phyloP scores from a whole-genome alignment of 2,888 invertebrate species.

The Oligia strigilis region DNA sequence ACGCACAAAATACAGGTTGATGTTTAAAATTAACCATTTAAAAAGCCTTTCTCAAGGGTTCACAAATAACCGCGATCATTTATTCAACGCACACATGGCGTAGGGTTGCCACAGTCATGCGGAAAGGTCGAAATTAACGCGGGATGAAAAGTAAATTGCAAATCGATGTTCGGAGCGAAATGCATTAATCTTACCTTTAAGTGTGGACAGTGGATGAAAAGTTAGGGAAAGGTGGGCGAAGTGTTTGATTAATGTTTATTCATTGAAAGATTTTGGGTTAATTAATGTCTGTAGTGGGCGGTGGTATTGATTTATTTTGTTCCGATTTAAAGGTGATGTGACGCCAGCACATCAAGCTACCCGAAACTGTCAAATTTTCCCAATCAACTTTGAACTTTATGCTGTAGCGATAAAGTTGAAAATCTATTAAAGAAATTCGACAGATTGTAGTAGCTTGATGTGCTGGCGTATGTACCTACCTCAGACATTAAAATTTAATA shows the following conservation, averaged over 20 bases:
- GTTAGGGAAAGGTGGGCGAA: constrained; percentile 3
- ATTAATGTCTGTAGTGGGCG: constrained; percentile 12
- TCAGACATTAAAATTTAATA: background rate
- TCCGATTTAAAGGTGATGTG: background rate
- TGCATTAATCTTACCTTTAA: constrained; percentile 55
- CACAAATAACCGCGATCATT: constrained; percentile 42
- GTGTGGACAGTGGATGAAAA: constrained; percentile 22
- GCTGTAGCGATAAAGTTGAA: no score
- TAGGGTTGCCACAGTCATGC: constrained; percentile 21
- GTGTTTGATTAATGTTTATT: constrained; percentile 41
- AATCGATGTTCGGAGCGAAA: constrained; percentile 46
- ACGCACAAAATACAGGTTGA: constrained; percentile 27
- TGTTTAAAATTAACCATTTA: constrained; percentile 35
- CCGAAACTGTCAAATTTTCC: no score
- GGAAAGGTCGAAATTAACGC: constrained; percentile 39
- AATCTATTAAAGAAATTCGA: no score
- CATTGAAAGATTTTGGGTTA: constrained; percentile 1
- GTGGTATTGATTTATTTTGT: background rate
- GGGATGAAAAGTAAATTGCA: constrained; percentile 57
- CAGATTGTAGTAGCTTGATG: no score
- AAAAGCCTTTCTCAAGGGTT: constrained; percentile 4
- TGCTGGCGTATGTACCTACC: background rate
- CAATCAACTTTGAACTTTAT: no score
- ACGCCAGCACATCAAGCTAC: no score
- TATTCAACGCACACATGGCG: constrained; percentile 42